phyloP scores from a whole-genome alignment of 2,888 invertebrate genomes.

The Helobdella robusta region DNA sequence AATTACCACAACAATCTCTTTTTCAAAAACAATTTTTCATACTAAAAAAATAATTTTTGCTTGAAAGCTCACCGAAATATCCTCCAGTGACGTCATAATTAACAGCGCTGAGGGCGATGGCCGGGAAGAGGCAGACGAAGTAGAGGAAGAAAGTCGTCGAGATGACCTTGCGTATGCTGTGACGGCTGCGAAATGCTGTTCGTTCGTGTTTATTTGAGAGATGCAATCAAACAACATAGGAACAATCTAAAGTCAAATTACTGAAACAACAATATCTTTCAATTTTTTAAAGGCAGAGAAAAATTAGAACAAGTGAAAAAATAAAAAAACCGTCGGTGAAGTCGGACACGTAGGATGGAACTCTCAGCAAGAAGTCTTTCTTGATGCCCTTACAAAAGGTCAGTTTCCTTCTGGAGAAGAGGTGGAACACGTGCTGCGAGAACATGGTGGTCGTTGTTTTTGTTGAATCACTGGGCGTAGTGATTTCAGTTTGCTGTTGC shows the following conservation, averaged over 20 bases:
- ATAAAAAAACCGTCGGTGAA: slow-evolving; percentile 20
- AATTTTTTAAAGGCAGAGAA: no score
- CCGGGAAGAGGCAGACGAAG: slow-evolving; percentile 56
- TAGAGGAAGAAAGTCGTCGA: slow-evolving; percentile 56
- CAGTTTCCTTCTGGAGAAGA: neutral
- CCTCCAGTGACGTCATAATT: slow-evolving; percentile 55
- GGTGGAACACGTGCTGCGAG: neutral
- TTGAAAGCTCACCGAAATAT: slow-evolving; percentile 14
- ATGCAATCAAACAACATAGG: no score
- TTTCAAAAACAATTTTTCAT: no score
- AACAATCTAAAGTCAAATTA: no score
- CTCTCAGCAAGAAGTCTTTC: slow-evolving; percentile 17
- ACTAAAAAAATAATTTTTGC: neutral
- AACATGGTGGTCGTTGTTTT: neutral
- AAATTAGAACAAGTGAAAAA: neutral
- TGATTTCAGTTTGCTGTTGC: neutral
- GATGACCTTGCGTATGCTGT: slow-evolving; percentile 53
- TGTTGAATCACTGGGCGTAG: neutral
- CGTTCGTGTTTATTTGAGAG: no score
- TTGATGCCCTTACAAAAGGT: slow-evolving; percentile 16
- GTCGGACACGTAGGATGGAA: slow-evolving; percentile 13
- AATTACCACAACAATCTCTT: neutral
- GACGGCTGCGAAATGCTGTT: no score
- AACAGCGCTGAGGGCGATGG: slow-evolving; percentile 56
- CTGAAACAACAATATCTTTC: no score